Base-by-base conservation (phyloP, 2,797 vertebrate species). In the Bryconaethiops microstoma region DNA sequence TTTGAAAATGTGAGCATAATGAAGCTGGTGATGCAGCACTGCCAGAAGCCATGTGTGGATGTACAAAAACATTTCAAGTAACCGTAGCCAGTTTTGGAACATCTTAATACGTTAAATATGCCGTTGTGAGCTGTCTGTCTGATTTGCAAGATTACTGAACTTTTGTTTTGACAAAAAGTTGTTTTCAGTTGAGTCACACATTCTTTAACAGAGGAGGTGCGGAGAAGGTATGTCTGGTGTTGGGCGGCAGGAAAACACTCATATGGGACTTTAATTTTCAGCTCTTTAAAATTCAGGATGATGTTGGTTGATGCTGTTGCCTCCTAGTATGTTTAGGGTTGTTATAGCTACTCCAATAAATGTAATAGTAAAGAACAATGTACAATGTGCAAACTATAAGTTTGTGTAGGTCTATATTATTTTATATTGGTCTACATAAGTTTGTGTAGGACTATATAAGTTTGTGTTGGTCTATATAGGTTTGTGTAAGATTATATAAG, bases 141-240 rank as follows among this genome's bases (percentile, higher is more conserved):
- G 21, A 59, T 42, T 19, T 59, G 55, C 21, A 42, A 45, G 13
- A 50, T 75, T 21, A 35, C 62, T 35, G 35, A 29, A 17, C 60
- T 45, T 68, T 42, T 9, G 14, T 21, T 52, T 23, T 23, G 65
- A 76, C 62, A 76, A 54, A 3, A 19, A 57, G 12, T 17, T 13
- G 52, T 21, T 45, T 69, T 69, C 23, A 10, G 6, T 16, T 39
- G 78, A 80, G 17, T 74, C 78, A 75, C 45, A 67, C 7, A 40
- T n/a, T 29, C 35, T 7, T 9, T 14, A 48, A 57, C 23, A n/a
- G 50, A 52, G 55, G 10, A 12, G 45, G 42, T 17, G 25, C 2
- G 0, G 23, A 68, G 45, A 29, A 48, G 50, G 39, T 16, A 23
- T 52, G 45, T 50, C 68, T 50, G 7, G 64, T 21, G 39, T 45